Evolutionary conservation across 2,113 vertebrate genomes (phyloP).

Genomic region (Heptranchias perlo): DNA sequence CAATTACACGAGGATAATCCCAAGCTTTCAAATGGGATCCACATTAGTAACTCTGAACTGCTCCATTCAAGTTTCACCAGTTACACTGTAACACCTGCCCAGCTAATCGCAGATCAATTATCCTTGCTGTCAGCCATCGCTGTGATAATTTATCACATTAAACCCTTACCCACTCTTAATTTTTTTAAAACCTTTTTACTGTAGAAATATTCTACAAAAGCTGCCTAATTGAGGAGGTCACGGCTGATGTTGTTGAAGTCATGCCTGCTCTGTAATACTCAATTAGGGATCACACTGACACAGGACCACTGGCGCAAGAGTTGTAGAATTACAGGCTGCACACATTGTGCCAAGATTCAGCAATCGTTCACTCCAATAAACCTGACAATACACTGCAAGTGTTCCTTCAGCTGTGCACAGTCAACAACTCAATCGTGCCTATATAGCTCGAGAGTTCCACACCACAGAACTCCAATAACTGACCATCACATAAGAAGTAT

Average conservation of each 20-base stretch:
- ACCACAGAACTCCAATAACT: background rate
- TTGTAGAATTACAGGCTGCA: background rate
- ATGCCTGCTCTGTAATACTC: conserved; percentile 14
- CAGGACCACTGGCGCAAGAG: background rate
- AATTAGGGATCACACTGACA: conserved; percentile 35
- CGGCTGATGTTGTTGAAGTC: conserved; percentile 31
- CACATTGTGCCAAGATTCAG: conserved; percentile 9
- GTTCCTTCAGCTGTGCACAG: conserved; percentile 15
- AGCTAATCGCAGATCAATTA: conserved; percentile 30
- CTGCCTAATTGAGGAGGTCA: conserved; percentile 18
- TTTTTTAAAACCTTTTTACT: conserved; percentile 27
- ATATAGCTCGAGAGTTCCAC: background rate
- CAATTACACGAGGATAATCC: background rate
- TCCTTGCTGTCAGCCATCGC: conserved; percentile 27
- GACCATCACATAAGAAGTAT: background rate
- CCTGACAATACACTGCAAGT: background rate
- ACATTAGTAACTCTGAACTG: conserved; percentile 28
- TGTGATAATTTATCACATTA: conserved; percentile 37
- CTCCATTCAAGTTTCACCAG: conserved; percentile 24
- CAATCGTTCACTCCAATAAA: conserved; percentile 25
- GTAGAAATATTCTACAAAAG: conserved; percentile 36
- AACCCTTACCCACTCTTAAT: conserved; percentile 27
- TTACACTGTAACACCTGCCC: conserved; percentile 12
- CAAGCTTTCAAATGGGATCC: conserved; percentile 28
- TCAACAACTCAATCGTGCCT: background rate